Percentiles rank a stretch among this genome's conserved stretches.
Evolutionary conservation across 2,888 invertebrate species (phyloP).

Genomic region (Phalera bucephala): DNA sequence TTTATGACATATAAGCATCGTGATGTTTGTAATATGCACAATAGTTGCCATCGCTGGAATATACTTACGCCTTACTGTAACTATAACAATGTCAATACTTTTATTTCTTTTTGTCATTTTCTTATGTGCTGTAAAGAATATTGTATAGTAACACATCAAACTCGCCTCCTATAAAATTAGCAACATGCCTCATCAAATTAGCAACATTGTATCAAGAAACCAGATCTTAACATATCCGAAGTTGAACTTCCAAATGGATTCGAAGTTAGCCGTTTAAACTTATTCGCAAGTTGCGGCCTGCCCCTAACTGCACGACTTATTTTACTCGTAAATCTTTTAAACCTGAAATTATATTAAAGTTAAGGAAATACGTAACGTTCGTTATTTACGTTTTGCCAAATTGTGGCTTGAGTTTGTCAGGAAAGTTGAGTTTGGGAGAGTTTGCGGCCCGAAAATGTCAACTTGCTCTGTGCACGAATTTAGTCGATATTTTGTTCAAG

Average conservation of each 20-base stretch:
- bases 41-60: too few species aligned
- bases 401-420: neutral
- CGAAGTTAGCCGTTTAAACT: slow-evolving; percentile 55
- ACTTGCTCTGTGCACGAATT: neutral
- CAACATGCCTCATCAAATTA: too few species aligned
- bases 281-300: slow-evolving; percentile 33
- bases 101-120: too few species aligned
- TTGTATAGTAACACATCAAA: too few species aligned
- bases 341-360: slow-evolving; percentile 27
- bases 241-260: slow-evolving; percentile 50
- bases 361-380: slow-evolving; percentile 4
- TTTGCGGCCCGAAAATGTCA: neutral
- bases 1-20: too few species aligned
- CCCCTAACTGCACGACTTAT: slow-evolving; percentile 22
- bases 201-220: too few species aligned
- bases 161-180: too few species aligned
- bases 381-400: neutral
- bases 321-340: slow-evolving; percentile 38
- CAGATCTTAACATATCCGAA: slow-evolving; percentile 12
- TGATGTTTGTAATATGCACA: too few species aligned
- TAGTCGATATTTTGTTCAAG: too few species aligned
- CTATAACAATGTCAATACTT: too few species aligned
- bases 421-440: neutral
- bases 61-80: too few species aligned
- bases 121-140: too few species aligned